Evolutionary conservation across 2,113 vertebrate genomes (phyloP).

Genomic region (Neogale vison): DNA sequence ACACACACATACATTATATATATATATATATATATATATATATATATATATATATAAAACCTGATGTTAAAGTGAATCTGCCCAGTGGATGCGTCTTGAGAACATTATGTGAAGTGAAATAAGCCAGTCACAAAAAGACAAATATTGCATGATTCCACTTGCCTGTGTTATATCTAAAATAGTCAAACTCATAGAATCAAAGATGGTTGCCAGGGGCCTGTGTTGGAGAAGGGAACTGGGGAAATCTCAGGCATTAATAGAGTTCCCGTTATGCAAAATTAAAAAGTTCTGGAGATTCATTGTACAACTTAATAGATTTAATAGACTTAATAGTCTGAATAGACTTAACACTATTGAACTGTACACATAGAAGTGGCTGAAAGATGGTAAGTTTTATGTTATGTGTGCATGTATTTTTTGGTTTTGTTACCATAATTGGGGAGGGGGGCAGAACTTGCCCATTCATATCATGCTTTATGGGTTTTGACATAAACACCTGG

Average conservation of each 20-base stretch:
- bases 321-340: background rate
- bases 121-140: background rate
- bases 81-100: background rate
- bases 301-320: background rate
- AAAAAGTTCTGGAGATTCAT: background rate
- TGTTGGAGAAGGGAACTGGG: fast-evolving
- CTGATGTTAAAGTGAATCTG: slow-evolving; percentile 3
- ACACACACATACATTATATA: no score
- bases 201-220: background rate
- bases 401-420: background rate
- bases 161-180: background rate
- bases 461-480: background rate
- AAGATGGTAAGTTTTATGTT: background rate
- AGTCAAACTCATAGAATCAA: background rate
- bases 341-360: background rate
- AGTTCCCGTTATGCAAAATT: background rate
- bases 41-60: no score
- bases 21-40: no score
- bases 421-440: background rate
- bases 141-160: background rate
- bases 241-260: background rate
- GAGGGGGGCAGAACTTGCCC: background rate
- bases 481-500: background rate
- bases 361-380: background rate
- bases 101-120: background rate